Base-by-base conservation (phyloP, 53 echinoderm and acorn worm species). In the Crossaster papposus region DNA sequence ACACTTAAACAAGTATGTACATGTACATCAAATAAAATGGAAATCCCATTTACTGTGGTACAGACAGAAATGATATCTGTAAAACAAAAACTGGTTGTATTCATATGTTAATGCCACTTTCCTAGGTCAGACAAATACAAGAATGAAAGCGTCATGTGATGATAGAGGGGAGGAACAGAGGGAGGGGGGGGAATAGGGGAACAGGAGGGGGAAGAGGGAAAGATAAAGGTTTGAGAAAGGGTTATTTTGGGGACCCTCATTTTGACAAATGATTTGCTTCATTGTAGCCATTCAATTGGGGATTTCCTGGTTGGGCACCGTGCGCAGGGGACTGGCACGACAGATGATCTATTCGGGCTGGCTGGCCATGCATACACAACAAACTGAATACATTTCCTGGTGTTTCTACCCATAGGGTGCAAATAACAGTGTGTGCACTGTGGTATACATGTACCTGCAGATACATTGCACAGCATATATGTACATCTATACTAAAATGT, bases 271-370 rank as follows among this genome's bases (percentile, higher is more conserved):
- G 30, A 18, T 31, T 76, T 86, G 86, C 36, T 77, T 55, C 75
- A 58, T 35, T 13, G 23, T 35, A 30, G 74, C 33, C 54, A 53
- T 55, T 23, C 62, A 86, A 86, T 86, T 77, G 63, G 58, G 36
- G 33, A 86, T 86, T 86, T 86, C 86, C 86, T 86, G 58, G 86
- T 76, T 86, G 58, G 35, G 77, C n/a, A 24, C 9, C 54, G 14
- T 10, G 20, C 34, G 23, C 36, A 12, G 76, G 86, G 86, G 86
- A 86, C 7, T 23, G 36, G 58, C 68, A 28, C 28, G 68, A 68
- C 28, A 68, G 24, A 26, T 10, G n/a, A 68, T 68, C 75, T 32
- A n/a, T 33, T 3, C 33, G 36, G 75, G 75, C 34, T 74, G 75
- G 34, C 35, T 74, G 75, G 34, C 35, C 34, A 32, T 74, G 31